Base-by-base conservation (phyloP, 2,888 invertebrate genomes). In the Ornithoptera priamus region DNA sequence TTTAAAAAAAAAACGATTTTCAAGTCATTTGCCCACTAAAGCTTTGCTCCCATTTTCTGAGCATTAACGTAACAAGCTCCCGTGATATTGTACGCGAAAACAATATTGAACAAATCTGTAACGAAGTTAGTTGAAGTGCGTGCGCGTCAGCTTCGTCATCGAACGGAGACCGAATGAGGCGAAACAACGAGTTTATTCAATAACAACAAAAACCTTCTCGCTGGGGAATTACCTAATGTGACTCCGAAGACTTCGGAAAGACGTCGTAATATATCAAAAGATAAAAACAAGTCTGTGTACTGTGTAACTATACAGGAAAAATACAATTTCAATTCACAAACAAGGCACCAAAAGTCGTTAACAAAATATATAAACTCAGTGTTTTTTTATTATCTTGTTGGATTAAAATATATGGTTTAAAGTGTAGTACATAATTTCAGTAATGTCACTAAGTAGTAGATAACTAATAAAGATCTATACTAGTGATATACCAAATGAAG, bases 81-180 rank as follows among this genome's bases (percentile, higher is more conserved):
- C 46, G 30, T 65, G 42, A 58, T 60, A 69, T 65, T 65, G 69
- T 18, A 46, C 46, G 62, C 50, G 69, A 65, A 62, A 69, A 65
- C n/a, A 42, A 65, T 36, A 36, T 30, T 30, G 57, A 57, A 57
- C 39, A 65, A 65, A 65, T 46, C 56, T 56, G 17, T 65, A 69
- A 69, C 65, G 46, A 65, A 17, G 65, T 65, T 69, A 69, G 62
- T n/a, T 56, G 50, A 22, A 67, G 61, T 67, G 65, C 62, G 66
- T 66, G 69, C 46, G 61, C 67, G 67, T 60, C 42, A 53, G 53
- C 53, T 53, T 30, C 46, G 57, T 30, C 30, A 24, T 8, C 62
- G 57, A 30, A 56, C 42, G 36, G 59, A 36, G 62, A 36, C 57
- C n/a, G 62, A 61, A 60, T 20, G 22, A 22, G 46, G 56, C 62